These are phyloP conservation scores for Mechanitis mazaeus DNA, from an alignment of 2,888 invertebrate genomes.

Conservation along the genomic window DNA sequence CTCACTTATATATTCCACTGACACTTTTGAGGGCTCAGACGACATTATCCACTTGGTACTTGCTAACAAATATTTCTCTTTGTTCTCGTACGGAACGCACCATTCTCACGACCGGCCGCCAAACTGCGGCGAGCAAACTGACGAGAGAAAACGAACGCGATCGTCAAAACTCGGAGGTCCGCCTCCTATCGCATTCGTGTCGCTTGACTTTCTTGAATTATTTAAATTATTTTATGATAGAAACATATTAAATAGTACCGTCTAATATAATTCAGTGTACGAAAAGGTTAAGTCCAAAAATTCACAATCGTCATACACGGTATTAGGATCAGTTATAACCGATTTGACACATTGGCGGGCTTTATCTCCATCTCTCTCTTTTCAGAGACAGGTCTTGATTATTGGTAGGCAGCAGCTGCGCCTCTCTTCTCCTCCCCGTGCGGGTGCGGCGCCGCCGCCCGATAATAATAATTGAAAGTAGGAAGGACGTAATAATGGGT, in stretches of 20 bases:
- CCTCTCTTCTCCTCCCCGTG: conserved; percentile 76
- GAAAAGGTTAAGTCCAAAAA: background rate
- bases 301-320: background rate
- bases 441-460: conserved; percentile 72
- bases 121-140: conserved; percentile 73
- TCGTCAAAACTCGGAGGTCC: conserved; percentile 71
- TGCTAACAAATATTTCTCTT: conserved; percentile 65
- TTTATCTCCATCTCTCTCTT: conserved; percentile 60
- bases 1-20: conserved; percentile 72
- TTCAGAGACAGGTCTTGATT: conserved; percentile 69
- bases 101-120: conserved; percentile 75
- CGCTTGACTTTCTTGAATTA: conserved; percentile 30
- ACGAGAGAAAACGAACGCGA: conserved; percentile 51
- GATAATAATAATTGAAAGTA: conserved; percentile 78
- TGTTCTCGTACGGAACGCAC: conserved; percentile 69
- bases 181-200: conserved; percentile 72
- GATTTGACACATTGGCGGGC: conserved; percentile 24
- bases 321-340: no score
- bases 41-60: conserved; percentile 73
- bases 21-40: conserved; percentile 70
- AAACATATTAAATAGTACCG: no score
- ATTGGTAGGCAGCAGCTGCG: conserved; percentile 78
- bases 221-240: no score
- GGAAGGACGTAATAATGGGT: conserved; percentile 78
- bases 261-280: background rate